These are phyloP conservation scores for Gallinago nigripennis DNA, from an alignment of 2,797 vertebrate species.

Conservation along the genomic window DNA sequence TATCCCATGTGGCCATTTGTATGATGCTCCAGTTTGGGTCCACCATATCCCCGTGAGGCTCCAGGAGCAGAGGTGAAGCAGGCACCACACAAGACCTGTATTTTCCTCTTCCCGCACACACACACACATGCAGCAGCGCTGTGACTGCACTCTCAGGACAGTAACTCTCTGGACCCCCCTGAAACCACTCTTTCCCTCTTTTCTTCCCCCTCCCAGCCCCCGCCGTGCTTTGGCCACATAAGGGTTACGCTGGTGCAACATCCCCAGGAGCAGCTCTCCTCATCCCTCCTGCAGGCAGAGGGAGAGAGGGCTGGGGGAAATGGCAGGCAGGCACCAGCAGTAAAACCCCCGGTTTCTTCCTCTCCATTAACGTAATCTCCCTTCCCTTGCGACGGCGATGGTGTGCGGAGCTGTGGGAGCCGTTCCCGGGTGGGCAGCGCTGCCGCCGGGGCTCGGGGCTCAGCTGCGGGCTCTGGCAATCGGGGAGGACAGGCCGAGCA, in stretches of 20 bases:
- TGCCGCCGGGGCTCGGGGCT: conserved; percentile 57
- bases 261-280: not conserved
- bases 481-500: conserved; percentile 73
- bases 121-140: accelerated
- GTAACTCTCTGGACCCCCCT: not conserved
- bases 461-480: conserved; percentile 75
- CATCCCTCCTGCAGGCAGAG: not conserved
- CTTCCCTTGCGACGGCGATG: not conserved
- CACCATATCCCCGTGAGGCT: not conserved
- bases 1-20: not conserved
- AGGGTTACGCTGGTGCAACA: not conserved
- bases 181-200: not conserved
- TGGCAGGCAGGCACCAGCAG: not conserved
- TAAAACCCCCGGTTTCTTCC: not conserved
- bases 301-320: not conserved
- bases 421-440: conserved; percentile 52
- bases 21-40: not conserved
- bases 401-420: not conserved
- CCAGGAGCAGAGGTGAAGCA: not conserved
- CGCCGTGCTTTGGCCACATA: not conserved
- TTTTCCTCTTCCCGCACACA: too few species aligned
- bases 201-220: not conserved
- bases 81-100: accelerated
- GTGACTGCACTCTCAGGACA: not conserved
- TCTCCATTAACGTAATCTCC: not conserved